phyloP scores from a whole-genome alignment of 2,797 vertebrate genomes.

The Labroides dimidiatus region DNA sequence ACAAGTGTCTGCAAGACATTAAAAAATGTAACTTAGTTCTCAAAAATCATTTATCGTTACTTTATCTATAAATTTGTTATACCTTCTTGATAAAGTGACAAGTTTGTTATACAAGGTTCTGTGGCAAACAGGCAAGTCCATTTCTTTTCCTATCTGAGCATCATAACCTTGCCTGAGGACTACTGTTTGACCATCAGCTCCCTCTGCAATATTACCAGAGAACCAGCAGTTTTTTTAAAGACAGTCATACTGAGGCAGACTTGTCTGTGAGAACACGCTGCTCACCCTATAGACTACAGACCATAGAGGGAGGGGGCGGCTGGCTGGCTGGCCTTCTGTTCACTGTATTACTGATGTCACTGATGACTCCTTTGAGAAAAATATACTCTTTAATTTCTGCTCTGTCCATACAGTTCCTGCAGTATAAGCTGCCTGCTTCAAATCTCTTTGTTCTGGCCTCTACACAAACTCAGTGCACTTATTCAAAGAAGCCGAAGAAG shows the following conservation, averaged over 20 bases:
- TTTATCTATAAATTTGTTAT: conserved; percentile 2
- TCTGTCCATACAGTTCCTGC: conserved; percentile 31
- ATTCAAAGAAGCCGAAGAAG: conserved; percentile 27
- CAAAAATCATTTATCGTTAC: too few relatives aligned
- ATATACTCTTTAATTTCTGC: conserved; percentile 19
- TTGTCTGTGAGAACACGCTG: not conserved
- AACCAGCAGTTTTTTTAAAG: too few relatives aligned
- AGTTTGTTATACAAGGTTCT: conserved; percentile 20
- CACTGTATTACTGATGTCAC: conserved; percentile 19
- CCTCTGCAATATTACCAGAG: too few relatives aligned
- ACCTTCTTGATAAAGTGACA: not conserved
- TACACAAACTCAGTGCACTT: conserved; percentile 9
- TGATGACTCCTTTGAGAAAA: conserved; percentile 28
- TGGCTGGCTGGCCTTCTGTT: conserved; percentile 18
- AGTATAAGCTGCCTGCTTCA: conserved; percentile 19
- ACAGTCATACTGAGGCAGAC: not conserved
- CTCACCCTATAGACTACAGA: conserved; percentile 1
- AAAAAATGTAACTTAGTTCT: too few relatives aligned
- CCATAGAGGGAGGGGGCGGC: not conserved
- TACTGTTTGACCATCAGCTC: too few relatives aligned
- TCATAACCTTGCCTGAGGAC: not conserved
- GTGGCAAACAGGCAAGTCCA: conserved; percentile 25
- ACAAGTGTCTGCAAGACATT: too few relatives aligned
- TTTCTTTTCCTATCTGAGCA: conserved; percentile 22
- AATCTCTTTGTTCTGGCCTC: conserved; percentile 19